A percentile compares a stretch with the other conserved stretches of the same genome.
Conservation (phyloP, 1,140 invertebrate species). For the Megalonaias nervosa region DNA sequence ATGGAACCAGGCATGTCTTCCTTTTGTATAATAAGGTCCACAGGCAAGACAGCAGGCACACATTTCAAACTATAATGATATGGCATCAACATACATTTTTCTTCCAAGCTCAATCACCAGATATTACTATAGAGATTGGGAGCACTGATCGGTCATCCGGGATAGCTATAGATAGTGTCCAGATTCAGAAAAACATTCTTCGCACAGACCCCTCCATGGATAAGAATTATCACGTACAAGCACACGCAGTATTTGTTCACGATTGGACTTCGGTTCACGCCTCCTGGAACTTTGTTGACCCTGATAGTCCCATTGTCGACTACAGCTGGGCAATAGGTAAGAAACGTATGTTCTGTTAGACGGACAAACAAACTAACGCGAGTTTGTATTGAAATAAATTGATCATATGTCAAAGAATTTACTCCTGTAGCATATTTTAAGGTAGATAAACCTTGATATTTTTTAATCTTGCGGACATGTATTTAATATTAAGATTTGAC, state of each 20-base stretch:
- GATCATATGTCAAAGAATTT: too few relatives aligned
- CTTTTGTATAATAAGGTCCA: constrained; percentile 35
- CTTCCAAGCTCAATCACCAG: constrained; percentile 19
- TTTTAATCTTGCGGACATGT: too few relatives aligned
- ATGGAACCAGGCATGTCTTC: constrained; percentile 36
- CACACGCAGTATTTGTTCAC: constrained; percentile 41
- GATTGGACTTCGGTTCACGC: constrained; percentile 49
- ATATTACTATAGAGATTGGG: constrained; percentile 6
- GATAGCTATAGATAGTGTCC: constrained; percentile 32
- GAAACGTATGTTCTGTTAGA: not conserved
- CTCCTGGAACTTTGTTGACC: constrained; percentile 47
- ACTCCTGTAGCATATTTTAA: too few relatives aligned
- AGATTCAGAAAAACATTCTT: constrained; percentile 17
- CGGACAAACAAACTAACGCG: too few relatives aligned
- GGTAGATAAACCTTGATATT: too few relatives aligned
- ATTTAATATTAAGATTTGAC: too few relatives aligned
- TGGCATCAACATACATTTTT: constrained; percentile 49
- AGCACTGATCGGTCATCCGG: constrained; percentile 25
- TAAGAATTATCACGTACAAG: constrained; percentile 20
- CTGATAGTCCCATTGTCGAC: constrained; percentile 39
- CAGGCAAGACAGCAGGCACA: too few relatives aligned
- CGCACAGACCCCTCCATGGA: not conserved
- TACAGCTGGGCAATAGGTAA: constrained; percentile 55
- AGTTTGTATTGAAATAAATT: too few relatives aligned
- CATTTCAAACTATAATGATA: constrained; percentile 14